Evolutionary conservation across 2,113 vertebrate genomes (phyloP), one percentile per base, ranked within the genome.

Genomic region (Cygnus buccinator): DNA sequence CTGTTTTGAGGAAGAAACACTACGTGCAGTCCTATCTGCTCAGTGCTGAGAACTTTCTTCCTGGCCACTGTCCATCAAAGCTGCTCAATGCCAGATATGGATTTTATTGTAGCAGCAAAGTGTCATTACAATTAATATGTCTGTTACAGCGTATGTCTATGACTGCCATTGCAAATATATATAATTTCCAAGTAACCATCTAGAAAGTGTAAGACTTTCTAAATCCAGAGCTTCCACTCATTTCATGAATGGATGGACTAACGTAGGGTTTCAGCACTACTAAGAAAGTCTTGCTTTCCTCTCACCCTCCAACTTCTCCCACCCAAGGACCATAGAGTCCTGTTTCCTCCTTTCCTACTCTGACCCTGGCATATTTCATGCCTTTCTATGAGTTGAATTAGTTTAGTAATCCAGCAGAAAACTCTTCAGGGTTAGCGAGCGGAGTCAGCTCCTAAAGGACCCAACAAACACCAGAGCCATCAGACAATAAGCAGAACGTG

Each of bases 301-400:
- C 35, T 75, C 61, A 31, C 12, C 25, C 39, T 57, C 44, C 33
- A 20, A 1, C 46, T 76, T 76, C 41, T 89, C 26, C 33, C 29
- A 57, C 10, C 14, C 41, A 46, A 87, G 23, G 29, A 20, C 23
- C 20, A 76, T 48, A 83, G 82, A 66, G 33, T 59, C 68, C 50
- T 74, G 2, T 28, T 67, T 23, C 50, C 16, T 77, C 41, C 26
- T 87, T 62, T 10, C 31, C 46, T 78, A 22, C 37, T 31, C 6
- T 1, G 1, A 22, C 39, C 39, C n/a, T 68, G 41, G 48, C 23
- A 22, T 1, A 5, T 20, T 29, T 41, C 4, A 0, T 62, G 39
- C 21, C 25, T 29, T 70, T 86, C 66, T 21, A 1, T 22, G 19
- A 66, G 43, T 9, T 12, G 28, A 7, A 41, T 39, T 68, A 23